These are phyloP conservation scores for Drosophila neonasuta DNA, from an alignment of 2,888 invertebrate species.

Conservation along the genomic window DNA sequence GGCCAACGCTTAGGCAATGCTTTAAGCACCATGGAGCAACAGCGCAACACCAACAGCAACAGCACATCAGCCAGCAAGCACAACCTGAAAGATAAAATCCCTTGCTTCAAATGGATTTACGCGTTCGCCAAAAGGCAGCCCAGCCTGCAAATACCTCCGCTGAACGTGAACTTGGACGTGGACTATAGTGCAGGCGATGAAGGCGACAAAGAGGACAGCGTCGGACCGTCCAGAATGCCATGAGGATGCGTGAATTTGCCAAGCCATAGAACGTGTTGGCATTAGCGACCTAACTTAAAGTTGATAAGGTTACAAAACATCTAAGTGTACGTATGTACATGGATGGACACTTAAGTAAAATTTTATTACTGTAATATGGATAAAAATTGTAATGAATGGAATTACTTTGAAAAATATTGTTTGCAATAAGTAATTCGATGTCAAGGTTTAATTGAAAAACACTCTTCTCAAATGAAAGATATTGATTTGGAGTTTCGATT, in stretches of 20 bases:
- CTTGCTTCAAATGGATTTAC: slow-evolving; percentile 61
- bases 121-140: slow-evolving; percentile 52
- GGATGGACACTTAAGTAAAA: not conserved
- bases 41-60: slow-evolving; percentile 2
- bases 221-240: slow-evolving; percentile 4
- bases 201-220: not conserved
- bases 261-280: slow-evolving; percentile 58
- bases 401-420: too few relatives aligned
- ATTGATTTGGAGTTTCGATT: too few relatives aligned
- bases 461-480: too few relatives aligned
- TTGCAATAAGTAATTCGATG: too few relatives aligned
- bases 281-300: slow-evolving; percentile 51
- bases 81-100: slow-evolving; percentile 65
- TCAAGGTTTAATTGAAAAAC: too few relatives aligned
- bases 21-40: slow-evolving; percentile 9
- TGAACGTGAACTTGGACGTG: slow-evolving; percentile 20
- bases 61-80: slow-evolving; percentile 42
- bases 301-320: slow-evolving; percentile 30
- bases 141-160: slow-evolving; percentile 35
- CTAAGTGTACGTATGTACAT: slow-evolving; percentile 4
- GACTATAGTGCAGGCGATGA: not conserved
- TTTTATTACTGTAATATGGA: not conserved
- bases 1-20: slow-evolving; percentile 32
- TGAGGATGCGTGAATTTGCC: slow-evolving; percentile 62
- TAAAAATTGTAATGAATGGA: too few relatives aligned